Percentiles rank a stretch among this genome's conserved stretches.
Conservation (phyloP, 1,140 invertebrate species). For the Saxidomus purpurata region DNA sequence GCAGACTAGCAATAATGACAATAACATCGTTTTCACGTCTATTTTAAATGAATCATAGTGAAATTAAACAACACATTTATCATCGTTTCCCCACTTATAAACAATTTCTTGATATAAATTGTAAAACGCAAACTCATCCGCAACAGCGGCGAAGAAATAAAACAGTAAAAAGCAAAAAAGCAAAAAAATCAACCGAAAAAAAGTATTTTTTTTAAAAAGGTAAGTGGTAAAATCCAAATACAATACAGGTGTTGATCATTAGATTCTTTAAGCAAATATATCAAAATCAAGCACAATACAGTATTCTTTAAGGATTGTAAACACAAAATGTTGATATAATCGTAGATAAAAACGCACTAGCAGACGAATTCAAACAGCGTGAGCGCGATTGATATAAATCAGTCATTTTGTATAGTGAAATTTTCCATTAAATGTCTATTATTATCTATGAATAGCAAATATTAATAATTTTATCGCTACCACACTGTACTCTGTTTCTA, state of each 20-base stretch:
- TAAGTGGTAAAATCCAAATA: neutral
- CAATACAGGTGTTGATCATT: neutral
- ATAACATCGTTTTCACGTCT: neutral
- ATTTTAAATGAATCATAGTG: conserved; percentile 1
- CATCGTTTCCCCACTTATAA: neutral
- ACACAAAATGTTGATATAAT: conserved; percentile 6
- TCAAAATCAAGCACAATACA: neutral
- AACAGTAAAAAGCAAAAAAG: neutral
- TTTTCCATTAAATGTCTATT: conserved; percentile 62
- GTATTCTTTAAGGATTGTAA: conserved; percentile 23
- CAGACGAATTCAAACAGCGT: conserved; percentile 18
- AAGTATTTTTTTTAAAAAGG: too few species aligned
- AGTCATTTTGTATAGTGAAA: conserved; percentile 53
- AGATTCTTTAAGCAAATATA: neutral
- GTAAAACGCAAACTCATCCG: conserved; percentile 14
- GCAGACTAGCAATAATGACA: neutral
- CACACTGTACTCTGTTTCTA: neutral
- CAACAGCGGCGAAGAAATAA: neutral
- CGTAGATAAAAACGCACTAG: conserved; percentile 11
- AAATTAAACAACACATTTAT: neutral
- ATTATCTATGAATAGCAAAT: conserved; percentile 26
- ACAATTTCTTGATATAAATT: neutral
- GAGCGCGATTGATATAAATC: conserved; percentile 27
- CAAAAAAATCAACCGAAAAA: too few species aligned
- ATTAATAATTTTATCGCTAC: conserved; percentile 53